Conservation (phyloP, 2,888 invertebrate species). For the Nephrotoma guestfalica region DNA sequence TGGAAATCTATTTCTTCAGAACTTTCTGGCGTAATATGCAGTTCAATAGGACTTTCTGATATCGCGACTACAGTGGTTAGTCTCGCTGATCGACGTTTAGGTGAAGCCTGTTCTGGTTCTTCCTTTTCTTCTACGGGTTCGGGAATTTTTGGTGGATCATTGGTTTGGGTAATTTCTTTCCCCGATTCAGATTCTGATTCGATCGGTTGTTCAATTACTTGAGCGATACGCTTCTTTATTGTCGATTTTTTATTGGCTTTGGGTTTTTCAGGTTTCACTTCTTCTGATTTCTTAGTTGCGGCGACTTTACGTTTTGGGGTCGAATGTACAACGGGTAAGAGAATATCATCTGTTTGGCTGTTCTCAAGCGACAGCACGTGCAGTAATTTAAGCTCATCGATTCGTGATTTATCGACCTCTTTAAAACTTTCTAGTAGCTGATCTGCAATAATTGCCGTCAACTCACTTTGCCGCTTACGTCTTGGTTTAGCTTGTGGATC, state of each 20-base stretch:
- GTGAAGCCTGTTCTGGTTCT: neutral
- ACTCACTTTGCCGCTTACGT: constrained; percentile 28
- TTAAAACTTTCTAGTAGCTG: constrained; percentile 32
- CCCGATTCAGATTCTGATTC: neutral
- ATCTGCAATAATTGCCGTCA: constrained; percentile 32
- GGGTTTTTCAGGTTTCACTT: neutral
- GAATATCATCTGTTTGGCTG: constrained; percentile 28
- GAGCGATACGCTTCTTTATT: neutral
- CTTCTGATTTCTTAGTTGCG: neutral
- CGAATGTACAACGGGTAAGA: constrained; percentile 30
- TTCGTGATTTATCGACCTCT: constrained; percentile 28
- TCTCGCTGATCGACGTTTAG: neutral
- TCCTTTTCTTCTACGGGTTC: neutral
- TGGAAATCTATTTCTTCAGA: neutral
- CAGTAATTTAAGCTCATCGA: constrained; percentile 29
- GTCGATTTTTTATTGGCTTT: neutral
- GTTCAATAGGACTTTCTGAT: neutral
- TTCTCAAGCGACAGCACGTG: constrained; percentile 31
- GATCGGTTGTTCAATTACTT: neutral
- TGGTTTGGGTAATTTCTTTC: neutral
- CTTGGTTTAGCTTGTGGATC: constrained; percentile 22
- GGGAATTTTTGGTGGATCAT: neutral
- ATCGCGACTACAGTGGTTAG: neutral
- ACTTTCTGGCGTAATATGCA: neutral
- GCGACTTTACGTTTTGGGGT: constrained; percentile 26